Evolutionary conservation across 1,140 invertebrate species (phyloP), one percentile per base, ranked within the genome.

Genomic region (Pseudomyrmex gracilis): DNA sequence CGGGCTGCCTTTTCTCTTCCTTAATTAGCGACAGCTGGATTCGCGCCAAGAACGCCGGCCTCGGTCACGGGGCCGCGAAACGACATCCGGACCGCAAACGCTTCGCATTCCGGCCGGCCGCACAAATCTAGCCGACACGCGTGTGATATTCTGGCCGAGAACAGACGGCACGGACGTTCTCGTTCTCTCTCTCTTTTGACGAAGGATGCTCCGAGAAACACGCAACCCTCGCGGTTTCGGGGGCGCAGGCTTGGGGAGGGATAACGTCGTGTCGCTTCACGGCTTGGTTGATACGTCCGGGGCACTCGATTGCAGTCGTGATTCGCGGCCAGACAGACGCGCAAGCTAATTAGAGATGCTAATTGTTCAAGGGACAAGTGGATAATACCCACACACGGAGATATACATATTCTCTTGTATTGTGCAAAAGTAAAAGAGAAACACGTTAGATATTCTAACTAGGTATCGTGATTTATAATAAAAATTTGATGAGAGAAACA

Each of bases 51-150:
- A 88, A 60, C 20, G 24, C 53, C 73, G 83, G 34, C 9, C 15
- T 58, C 24, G 20, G 63, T 64, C 34, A 74, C 55, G 58, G 47
- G n/a, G 58, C 55, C 58, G 73, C 67, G 67, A 82, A 85, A 85
- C 77, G 86, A 83, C 83, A 73, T 57, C 74, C 70, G 66, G 73
- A 88, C 87, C 88, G 73, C 86, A 85, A 88, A 71, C 88, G 89
- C 85, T 87, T 90, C 83, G 82, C 87, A 90, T 90, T 90, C 87
- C 89, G 82, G 83, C 82, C 85, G 82, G 89, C 89, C 89, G 89
- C 89, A 85, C 87, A 90, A 90, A 90, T 90, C 89, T 90, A 84
- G 87, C 64, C 84, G 87, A 90, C 85, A 76, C 88, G 85, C 85
- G 83, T 85, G 74, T 87, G 86, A 87, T 86, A 83, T 87, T 55